Conservation (phyloP, 2,797 vertebrate species). For the Pseudomugil tenellus region DNA sequence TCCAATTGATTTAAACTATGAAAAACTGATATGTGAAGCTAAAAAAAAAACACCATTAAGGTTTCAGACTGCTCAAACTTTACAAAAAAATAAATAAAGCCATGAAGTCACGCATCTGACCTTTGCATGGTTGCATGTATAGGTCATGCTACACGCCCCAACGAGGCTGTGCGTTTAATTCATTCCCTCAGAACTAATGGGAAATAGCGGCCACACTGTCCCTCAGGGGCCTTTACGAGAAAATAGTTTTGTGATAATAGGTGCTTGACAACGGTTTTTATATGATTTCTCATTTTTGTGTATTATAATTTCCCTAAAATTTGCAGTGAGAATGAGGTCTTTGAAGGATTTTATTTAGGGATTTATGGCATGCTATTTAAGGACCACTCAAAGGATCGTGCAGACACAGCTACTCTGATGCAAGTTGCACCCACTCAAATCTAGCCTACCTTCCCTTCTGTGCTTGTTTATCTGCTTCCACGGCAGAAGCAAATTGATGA, state of each 20-base stretch:
- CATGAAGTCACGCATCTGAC: slow-evolving; percentile 43
- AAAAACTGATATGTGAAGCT: background rate
- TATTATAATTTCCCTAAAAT: background rate
- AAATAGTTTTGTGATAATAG: slow-evolving; percentile 44
- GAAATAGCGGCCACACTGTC: slow-evolving; percentile 70
- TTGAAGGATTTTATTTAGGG: slow-evolving; percentile 56
- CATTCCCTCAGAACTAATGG: slow-evolving; percentile 65
- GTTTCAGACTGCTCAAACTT: slow-evolving; percentile 2
- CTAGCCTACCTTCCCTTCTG: slow-evolving; percentile 61
- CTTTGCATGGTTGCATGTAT: slow-evolving; percentile 42
- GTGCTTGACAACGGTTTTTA: slow-evolving; percentile 52
- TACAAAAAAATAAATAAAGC: slow-evolving; percentile 7
- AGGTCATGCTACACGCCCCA: slow-evolving; percentile 40
- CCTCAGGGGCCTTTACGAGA: slow-evolving; percentile 50
- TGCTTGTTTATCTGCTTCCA: slow-evolving; percentile 65
- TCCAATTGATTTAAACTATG: background rate
- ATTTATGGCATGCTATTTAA: slow-evolving; percentile 62
- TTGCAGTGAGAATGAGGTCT: slow-evolving; percentile 17
- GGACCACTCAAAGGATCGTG: slow-evolving; percentile 72
- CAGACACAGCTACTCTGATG: slow-evolving; percentile 64
- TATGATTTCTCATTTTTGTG: slow-evolving; percentile 23
- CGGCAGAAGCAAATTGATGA: slow-evolving; percentile 51
- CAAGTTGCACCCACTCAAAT: slow-evolving; percentile 70
- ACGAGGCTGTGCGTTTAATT: slow-evolving; percentile 62
- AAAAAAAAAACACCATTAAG: background rate